These are phyloP conservation scores for Notolepis coatsorum DNA, from an alignment of 2,797 vertebrate species.

Conservation along the genomic window DNA sequence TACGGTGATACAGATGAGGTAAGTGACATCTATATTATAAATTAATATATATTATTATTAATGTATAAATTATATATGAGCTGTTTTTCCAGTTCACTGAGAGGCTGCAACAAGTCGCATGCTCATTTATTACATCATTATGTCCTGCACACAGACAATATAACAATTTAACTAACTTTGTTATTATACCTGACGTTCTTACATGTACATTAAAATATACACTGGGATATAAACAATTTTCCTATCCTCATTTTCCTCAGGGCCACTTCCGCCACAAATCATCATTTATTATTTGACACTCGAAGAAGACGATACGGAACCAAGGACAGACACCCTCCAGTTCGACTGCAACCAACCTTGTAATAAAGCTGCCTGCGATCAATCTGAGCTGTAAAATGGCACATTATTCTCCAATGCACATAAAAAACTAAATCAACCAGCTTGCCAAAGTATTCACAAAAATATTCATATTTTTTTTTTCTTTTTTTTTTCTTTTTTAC, in stretches of 20 bases:
- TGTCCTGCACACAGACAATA: too few relatives aligned
- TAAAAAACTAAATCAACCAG: slow-evolving; percentile 61
- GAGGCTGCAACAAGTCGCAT: not conserved
- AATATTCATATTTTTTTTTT: slow-evolving; percentile 54
- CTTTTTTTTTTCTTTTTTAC: slow-evolving; percentile 51
- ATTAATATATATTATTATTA: not conserved
- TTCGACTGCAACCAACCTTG: slow-evolving; percentile 42
- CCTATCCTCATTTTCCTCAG: slow-evolving; percentile 71
- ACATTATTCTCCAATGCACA: slow-evolving; percentile 79
- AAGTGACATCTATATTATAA: slow-evolving; percentile 37
- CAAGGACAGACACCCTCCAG: slow-evolving; percentile 40
- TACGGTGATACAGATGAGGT: slow-evolving; percentile 95
- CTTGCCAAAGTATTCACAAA: slow-evolving; percentile 82
- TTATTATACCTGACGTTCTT: too few relatives aligned
- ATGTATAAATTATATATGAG: not conserved
- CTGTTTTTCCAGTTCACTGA: not conserved
- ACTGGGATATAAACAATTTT: not conserved
- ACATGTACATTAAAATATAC: not conserved
- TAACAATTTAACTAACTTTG: not conserved
- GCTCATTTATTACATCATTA: not conserved
- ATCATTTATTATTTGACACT: slow-evolving; percentile 95
- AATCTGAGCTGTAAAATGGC: slow-evolving; percentile 66
- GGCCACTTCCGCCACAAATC: slow-evolving; percentile 99
- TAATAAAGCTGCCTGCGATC: slow-evolving; percentile 43
- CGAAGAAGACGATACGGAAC: slow-evolving; percentile 59